Conservation (phyloP, 2,888 invertebrate species). For the Cantharis lateralis region DNA sequence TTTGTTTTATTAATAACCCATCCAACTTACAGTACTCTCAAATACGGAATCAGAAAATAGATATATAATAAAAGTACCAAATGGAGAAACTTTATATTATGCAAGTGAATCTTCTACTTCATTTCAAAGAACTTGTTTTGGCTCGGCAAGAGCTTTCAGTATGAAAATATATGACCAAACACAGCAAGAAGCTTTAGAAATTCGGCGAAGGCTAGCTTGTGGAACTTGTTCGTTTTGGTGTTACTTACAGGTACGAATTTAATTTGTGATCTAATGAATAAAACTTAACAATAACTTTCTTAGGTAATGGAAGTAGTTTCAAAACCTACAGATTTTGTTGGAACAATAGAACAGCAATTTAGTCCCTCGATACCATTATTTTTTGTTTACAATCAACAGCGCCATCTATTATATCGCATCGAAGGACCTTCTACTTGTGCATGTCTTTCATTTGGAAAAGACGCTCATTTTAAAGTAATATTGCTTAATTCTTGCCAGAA, state of each 20-base stretch:
- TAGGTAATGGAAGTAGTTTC: slow-evolving; percentile 73
- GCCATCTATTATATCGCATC: slow-evolving; percentile 68
- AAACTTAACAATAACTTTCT: slow-evolving; percentile 25
- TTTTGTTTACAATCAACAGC: slow-evolving; percentile 67
- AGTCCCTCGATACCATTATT: slow-evolving; percentile 70
- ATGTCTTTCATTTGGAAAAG: slow-evolving; percentile 62
- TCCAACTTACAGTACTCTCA: slow-evolving; percentile 59
- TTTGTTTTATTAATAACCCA: background rate
- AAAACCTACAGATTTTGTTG: slow-evolving; percentile 72
- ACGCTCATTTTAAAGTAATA: slow-evolving; percentile 65
- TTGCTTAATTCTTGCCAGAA: background rate
- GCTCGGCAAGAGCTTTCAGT: slow-evolving; percentile 72
- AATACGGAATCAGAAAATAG: slow-evolving; percentile 71
- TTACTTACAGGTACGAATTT: slow-evolving; percentile 65
- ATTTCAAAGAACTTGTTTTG: slow-evolving; percentile 71
- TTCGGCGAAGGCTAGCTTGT: slow-evolving; percentile 72
- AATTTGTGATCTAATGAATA: background rate
- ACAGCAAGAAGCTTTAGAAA: slow-evolving; percentile 80
- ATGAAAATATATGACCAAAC: slow-evolving; percentile 82
- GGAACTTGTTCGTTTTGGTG: slow-evolving; percentile 73
- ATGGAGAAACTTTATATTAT: slow-evolving; percentile 76
- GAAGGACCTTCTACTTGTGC: slow-evolving; percentile 73
- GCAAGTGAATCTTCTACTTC: slow-evolving; percentile 70
- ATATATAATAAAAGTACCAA: slow-evolving; percentile 72
- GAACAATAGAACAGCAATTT: slow-evolving; percentile 72